Evolutionary conservation across 1,140 invertebrate genomes (phyloP), one percentile per base, ranked within the genome.

Genomic region (Phocides pigmalion): DNA sequence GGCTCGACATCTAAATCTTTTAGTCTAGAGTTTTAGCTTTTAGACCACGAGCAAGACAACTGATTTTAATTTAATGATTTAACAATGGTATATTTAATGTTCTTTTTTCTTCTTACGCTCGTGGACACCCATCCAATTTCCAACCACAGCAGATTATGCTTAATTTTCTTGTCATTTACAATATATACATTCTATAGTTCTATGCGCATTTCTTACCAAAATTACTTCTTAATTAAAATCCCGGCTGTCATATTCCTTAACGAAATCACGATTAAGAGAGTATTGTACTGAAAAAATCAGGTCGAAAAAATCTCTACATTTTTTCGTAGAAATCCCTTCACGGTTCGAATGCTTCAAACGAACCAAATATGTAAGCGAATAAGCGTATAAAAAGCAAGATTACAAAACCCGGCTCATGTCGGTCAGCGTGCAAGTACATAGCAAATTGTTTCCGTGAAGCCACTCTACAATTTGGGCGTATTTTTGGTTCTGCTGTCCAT

Each of bases 361-460:
- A n/a, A 14, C 35, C 35, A 39, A 39, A 39, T 39, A 39, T 39
- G 35, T 39, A 39, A 14, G 35, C 35, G 35, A 35, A 35, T 35
- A 35, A 22, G 44, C 19, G 44, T 25, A 49, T 49, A 25, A 25
- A 62, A 49, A 19, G 3, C 25, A 41, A 16, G 16, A 63, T 53
- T 51, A 63, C 46, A 14, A 49, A 22, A 49, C 46, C 12, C 20
- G 46, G 46, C 46, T 49, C 46, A 49, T 49, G 25, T 49, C 46
- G 46, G 46, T 25, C 46, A 49, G 46, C 15, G 20, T 25, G 11
- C 46, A 25, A 49, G 46, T 49, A 49, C 20, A 25, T 49, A 49
- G 20, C 35, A 50, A 62, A 44, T 62, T 32, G 59, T 51, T 37
- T 62, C 37, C 35, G n/a, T 12, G 46, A 62, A 63, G 22, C 20